phyloP scores from a whole-genome alignment of 2,113 vertebrate species.

The Chionodraco myersi region DNA sequence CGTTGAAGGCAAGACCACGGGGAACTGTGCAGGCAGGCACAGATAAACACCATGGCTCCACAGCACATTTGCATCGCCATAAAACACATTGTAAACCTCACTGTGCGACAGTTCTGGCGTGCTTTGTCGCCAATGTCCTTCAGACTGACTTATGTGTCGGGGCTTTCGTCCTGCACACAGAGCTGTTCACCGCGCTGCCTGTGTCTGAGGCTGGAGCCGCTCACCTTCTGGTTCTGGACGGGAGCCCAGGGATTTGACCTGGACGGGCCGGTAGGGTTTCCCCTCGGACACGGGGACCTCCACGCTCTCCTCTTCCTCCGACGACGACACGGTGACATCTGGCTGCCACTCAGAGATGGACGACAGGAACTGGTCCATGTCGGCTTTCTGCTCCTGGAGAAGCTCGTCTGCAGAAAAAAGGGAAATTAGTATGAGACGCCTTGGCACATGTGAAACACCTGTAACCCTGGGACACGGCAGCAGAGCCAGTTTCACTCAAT shows the following conservation, averaged over 20 bases:
- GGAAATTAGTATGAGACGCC: background rate
- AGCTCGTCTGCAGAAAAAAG: constrained; percentile 87
- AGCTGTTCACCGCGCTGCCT: background rate
- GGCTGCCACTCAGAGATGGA: constrained; percentile 93
- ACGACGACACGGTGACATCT: constrained; percentile 91
- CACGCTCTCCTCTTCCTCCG: constrained; percentile 85
- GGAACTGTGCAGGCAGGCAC: constrained; percentile 55
- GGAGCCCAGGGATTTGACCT: constrained; percentile 92
- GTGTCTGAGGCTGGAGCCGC: constrained; percentile 50
- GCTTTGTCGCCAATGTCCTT: constrained; percentile 41
- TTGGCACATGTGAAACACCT: background rate
- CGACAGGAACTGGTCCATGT: constrained; percentile 96
- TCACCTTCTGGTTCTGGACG: constrained; percentile 90
- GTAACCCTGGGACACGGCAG: background rate
- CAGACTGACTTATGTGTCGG: constrained; percentile 15
- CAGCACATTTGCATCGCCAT: constrained; percentile 25
- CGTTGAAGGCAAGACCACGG: constrained; percentile 51
- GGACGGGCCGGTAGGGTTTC: constrained; percentile 91
- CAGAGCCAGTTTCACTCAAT: constrained; percentile 27
- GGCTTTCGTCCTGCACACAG: constrained; percentile 26
- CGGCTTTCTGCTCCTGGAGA: constrained; percentile 93
- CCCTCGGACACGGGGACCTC: constrained; percentile 86
- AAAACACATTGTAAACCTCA: constrained; percentile 17
- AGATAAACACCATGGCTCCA: constrained; percentile 51
- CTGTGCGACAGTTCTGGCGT: constrained; percentile 7